phyloP scores from a whole-genome alignment of 2,888 invertebrate genomes.

The Dasysyrphus tricinctus region DNA sequence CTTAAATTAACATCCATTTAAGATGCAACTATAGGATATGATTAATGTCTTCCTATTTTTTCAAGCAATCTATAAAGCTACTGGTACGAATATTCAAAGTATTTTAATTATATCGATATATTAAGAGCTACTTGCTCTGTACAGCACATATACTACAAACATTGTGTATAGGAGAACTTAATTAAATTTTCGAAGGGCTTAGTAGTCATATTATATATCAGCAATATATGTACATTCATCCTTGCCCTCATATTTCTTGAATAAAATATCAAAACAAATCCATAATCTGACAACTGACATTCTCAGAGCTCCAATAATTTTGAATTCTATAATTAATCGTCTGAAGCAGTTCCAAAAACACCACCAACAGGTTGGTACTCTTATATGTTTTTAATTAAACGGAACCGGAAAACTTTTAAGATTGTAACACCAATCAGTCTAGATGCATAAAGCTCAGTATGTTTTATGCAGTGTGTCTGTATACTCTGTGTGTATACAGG shows the following conservation, averaged over 20 bases:
- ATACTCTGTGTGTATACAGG: not conserved
- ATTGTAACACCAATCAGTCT: slow-evolving; percentile 1
- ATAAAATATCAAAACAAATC: not conserved
- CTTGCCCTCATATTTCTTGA: not conserved
- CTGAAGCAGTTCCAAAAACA: not conserved
- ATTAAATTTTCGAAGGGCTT: too few species aligned
- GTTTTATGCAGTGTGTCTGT: not conserved
- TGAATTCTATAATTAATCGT: not conserved
- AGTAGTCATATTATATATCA: too few species aligned
- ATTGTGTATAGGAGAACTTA: too few species aligned
- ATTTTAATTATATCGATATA: too few species aligned
- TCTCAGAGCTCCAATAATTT: slow-evolving; percentile 4
- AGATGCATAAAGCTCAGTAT: slow-evolving; percentile 7
- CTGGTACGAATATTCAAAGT: too few species aligned
- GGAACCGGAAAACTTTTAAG: slow-evolving; percentile 10
- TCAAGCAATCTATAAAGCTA: too few species aligned
- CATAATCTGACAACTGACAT: not conserved
- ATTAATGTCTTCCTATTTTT: too few species aligned
- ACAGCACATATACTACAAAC: too few species aligned
- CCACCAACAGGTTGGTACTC: not conserved
- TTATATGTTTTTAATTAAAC: slow-evolving; percentile 5
- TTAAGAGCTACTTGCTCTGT: too few species aligned
- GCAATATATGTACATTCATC: too few species aligned
- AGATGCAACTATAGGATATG: too few species aligned
- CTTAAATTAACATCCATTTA: not conserved